Base-by-base conservation (phyloP, 2,113 vertebrate genomes). In the Haliaeetus leucogaster region DNA sequence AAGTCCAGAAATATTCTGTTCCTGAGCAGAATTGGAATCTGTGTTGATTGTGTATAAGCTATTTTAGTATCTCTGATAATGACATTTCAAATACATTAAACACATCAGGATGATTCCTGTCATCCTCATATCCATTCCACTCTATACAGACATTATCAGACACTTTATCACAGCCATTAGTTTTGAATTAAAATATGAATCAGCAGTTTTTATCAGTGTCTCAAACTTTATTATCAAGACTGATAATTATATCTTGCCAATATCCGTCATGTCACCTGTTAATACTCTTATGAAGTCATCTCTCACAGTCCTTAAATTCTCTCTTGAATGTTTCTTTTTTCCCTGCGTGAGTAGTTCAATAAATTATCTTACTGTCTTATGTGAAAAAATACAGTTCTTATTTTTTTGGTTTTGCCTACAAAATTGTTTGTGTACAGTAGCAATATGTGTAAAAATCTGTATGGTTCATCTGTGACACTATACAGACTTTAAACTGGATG, bases 41-140 rank as follows among this genome's bases (percentile, higher is more conserved):
- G 32, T 38, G 23, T 88, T 56, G 40, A 6, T 59, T 93, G 52
- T 27, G 22, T 58, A 9, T 83, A 30, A 90, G 36, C 36, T 63
- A 73, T 82, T 95, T 77, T 58, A 78, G 53, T 87, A 52, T 68
- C 30, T 93, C 58, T 67, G 63, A 25, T 86, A 95, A 95, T 90
- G 71, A 93, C 42, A 97, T 93, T 96, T 95, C 26, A 95, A 84
- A 93, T 90, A 47, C 17, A 47, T 90, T 89, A 95, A 96, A 68
- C 15, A 72, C 36, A 53, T 38, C 7, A n/a, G 25, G 34, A 25
- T 95, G 36, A 63, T 94, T 74, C 68, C 74, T 68, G 10, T 80
- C 72, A 48, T 85, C 50, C 27, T 88, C 25, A 18, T 30, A 83
- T 91, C 67, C 25, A 36, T 89, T 90, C 52, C 7, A 66, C 34